A percentile compares a stretch with the other conserved stretches of the same genome.
These are phyloP conservation scores for Quadriops clusia DNA, from an alignment of 2,888 invertebrate genomes.

Conservation along the genomic window DNA sequence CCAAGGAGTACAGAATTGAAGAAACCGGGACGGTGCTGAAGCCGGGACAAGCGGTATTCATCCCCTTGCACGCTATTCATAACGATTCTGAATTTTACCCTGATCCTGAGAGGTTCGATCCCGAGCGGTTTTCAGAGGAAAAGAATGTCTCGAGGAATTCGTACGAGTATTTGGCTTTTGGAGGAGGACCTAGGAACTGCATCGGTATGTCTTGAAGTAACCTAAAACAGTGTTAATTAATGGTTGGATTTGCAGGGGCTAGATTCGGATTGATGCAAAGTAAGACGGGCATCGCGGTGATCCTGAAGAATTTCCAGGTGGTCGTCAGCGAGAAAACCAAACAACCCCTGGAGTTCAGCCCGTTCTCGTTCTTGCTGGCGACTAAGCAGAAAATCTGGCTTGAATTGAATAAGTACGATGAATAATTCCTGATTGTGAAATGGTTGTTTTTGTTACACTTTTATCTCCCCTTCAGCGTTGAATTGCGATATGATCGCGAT, in stretches of 20 bases:
- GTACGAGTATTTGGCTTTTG: conserved; percentile 23
- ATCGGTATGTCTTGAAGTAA: conserved; percentile 13
- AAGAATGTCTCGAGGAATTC: conserved; percentile 16
- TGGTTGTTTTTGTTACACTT: too few relatives aligned
- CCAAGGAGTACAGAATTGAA: conserved; percentile 12
- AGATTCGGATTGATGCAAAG: conserved; percentile 41
- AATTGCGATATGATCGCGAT: too few relatives aligned
- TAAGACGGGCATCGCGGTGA: conserved; percentile 37
- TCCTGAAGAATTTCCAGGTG: conserved; percentile 35
- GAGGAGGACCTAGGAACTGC: conserved; percentile 16
- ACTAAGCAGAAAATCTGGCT: conserved; percentile 38
- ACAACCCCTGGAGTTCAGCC: conserved; percentile 34
- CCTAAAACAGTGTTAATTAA: too few relatives aligned
- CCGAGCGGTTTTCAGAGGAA: conserved; percentile 26
- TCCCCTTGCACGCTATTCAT: conserved; percentile 8
- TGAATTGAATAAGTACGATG: conserved; percentile 29
- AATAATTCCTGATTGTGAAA: too few relatives aligned
- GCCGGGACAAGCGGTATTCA: conserved; percentile 5
- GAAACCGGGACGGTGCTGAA: conserved; percentile 12
- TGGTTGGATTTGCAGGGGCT: conserved; percentile 33
- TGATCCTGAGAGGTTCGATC: conserved; percentile 27
- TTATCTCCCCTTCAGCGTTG: too few relatives aligned
- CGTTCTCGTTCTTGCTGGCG: conserved; percentile 33
- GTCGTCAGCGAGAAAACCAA: conserved; percentile 32
- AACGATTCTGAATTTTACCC: conserved; percentile 20